Conservation (phyloP, 30 jellyfish, hydroid and myxozoan genomes). For the Morbakka virulenta region DNA sequence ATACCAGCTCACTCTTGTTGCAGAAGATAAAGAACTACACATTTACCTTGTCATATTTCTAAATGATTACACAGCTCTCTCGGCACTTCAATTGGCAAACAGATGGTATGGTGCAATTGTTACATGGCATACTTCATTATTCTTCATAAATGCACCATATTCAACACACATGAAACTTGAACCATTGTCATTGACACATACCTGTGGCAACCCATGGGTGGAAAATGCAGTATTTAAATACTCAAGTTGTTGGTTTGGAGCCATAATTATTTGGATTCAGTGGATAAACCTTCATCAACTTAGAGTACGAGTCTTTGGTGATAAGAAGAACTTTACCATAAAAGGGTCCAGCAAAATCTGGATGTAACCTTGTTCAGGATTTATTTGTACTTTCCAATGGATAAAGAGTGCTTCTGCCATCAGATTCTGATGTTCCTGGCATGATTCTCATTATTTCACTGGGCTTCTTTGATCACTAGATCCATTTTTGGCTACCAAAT, state of each 20-base stretch:
- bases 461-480: background rate
- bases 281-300: background rate
- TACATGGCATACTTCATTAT: background rate
- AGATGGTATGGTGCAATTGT: conserved; percentile 49
- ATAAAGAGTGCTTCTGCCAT: conserved; percentile 7
- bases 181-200: conserved; percentile 18
- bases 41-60: background rate
- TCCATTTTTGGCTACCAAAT: background rate
- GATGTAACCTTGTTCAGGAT: background rate
- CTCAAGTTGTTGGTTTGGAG: background rate
- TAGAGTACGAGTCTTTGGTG: background rate
- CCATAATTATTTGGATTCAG: background rate
- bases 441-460: background rate
- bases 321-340: conserved; percentile 12
- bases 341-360: conserved; percentile 46
- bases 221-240: background rate
- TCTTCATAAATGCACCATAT: background rate
- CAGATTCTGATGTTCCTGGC: background rate
- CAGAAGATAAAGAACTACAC: background rate
- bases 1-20: background rate
- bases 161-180: conserved; percentile 16
- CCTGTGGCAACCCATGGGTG: conserved; percentile 38
- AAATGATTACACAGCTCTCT: conserved; percentile 31
- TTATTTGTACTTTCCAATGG: background rate
- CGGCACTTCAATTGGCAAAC: conserved; percentile 45